phyloP scores from a whole-genome alignment of 1,140 invertebrate genomes.

The Anoplophora glabripennis region DNA sequence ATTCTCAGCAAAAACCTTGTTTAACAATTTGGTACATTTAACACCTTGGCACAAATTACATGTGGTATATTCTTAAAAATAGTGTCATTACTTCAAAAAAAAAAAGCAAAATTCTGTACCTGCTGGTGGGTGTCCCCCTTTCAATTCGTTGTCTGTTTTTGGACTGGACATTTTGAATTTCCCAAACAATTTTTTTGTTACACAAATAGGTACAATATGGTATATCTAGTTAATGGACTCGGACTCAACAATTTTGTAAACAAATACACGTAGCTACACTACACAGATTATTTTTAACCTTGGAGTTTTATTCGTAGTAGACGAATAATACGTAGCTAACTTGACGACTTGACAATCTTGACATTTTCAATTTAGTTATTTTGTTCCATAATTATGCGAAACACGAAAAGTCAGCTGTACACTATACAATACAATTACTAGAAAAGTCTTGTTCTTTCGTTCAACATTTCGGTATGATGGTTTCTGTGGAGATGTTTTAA shows the following conservation, averaged over 20 bases:
- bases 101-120: conserved; percentile 54
- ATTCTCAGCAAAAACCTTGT: neutral
- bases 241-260: conserved; percentile 21
- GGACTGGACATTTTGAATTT: conserved; percentile 54
- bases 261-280: conserved; percentile 15
- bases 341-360: too few species aligned
- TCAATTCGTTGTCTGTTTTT: conserved; percentile 64
- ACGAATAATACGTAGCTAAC: too few species aligned
- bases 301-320: too few species aligned
- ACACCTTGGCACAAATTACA: neutral
- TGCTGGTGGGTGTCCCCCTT: conserved; percentile 81
- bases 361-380: too few species aligned
- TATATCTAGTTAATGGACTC: neutral
- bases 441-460: too few species aligned
- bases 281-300: too few species aligned
- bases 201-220: conserved; percentile 16
- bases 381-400: too few species aligned
- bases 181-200: neutral
- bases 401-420: too few species aligned
- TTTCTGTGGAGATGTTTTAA: too few species aligned
- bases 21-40: conserved; percentile 6
- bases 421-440: too few species aligned
- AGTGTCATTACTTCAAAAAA: neutral
- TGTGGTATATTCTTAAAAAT: neutral
- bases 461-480: too few species aligned